Evolutionary conservation across 2,113 vertebrate genomes (phyloP).

Genomic region (Thermophis baileyi): DNA sequence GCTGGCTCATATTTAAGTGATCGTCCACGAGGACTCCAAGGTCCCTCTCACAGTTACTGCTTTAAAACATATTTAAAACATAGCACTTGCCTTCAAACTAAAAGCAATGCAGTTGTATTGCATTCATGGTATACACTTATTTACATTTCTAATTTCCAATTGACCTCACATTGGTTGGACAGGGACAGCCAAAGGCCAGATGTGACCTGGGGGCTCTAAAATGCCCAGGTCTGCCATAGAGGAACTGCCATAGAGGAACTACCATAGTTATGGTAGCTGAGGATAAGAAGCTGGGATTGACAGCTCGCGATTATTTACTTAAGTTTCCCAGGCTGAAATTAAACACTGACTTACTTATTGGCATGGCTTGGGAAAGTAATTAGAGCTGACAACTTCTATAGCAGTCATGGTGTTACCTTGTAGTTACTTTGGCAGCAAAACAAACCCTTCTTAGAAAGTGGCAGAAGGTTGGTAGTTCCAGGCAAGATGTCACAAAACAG

Average conservation of each 20-base stretch:
- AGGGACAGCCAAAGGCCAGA: too few relatives aligned
- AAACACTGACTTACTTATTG: neutral
- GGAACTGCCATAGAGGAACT: neutral
- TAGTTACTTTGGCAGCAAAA: neutral
- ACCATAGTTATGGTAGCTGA: neutral
- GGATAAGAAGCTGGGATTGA: neutral
- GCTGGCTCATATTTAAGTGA: too few relatives aligned
- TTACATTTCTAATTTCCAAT: too few relatives aligned
- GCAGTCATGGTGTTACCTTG: neutral
- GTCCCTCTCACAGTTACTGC: too few relatives aligned
- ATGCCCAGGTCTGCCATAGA: too few relatives aligned
- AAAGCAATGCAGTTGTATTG: too few relatives aligned
- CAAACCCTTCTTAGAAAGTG: neutral
- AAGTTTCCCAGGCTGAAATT: neutral
- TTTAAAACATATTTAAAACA: too few relatives aligned
- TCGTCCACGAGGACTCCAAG: too few relatives aligned
- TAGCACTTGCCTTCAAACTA: too few relatives aligned
- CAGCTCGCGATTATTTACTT: neutral
- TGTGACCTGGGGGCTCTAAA: too few relatives aligned
- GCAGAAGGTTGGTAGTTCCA: neutral
- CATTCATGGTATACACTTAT: too few relatives aligned
- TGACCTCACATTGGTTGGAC: too few relatives aligned
- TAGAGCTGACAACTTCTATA: neutral
- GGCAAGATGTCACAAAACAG: neutral
- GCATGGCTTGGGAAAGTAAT: neutral